phyloP scores from a whole-genome alignment of 2,797 vertebrate species.

The Rhincodon typus region DNA sequence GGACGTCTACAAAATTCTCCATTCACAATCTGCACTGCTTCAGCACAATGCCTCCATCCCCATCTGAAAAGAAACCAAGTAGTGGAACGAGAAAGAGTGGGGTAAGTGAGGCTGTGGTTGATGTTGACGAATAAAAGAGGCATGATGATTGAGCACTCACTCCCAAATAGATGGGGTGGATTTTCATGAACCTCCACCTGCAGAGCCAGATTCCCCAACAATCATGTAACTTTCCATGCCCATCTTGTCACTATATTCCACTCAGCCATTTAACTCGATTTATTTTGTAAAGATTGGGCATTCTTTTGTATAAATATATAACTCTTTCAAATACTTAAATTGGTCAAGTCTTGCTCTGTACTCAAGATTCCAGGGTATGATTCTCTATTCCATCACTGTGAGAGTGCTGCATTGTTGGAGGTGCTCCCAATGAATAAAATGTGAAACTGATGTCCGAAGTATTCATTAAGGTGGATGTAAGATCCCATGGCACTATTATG shows the following conservation, averaged over 20 bases:
- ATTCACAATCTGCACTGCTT: not conserved
- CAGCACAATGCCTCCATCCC: slow-evolving; percentile 48
- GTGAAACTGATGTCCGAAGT: not conserved
- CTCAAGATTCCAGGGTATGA: not conserved
- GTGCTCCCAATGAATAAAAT: not conserved
- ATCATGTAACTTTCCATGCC: not conserved
- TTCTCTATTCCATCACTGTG: not conserved
- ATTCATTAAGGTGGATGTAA: not conserved
- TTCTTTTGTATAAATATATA: not conserved
- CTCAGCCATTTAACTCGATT: not conserved
- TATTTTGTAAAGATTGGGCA: not conserved
- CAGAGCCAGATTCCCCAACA: not conserved
- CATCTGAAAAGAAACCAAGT: slow-evolving; percentile 38
- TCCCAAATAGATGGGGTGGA: not conserved
- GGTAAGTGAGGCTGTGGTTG: slow-evolving; percentile 46
- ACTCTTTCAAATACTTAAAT: not conserved
- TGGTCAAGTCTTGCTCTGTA: not conserved
- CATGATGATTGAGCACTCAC: not conserved
- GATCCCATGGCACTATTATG: not conserved
- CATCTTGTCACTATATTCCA: not conserved
- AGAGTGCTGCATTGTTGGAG: not conserved
- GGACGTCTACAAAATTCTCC: not conserved
- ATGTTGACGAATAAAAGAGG: not conserved
- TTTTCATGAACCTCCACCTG: not conserved
- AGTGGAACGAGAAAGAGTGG: slow-evolving; percentile 50